Evolutionary conservation across 2,797 vertebrate genomes (phyloP).

Genomic region (Cetoscarus ocellatus): DNA sequence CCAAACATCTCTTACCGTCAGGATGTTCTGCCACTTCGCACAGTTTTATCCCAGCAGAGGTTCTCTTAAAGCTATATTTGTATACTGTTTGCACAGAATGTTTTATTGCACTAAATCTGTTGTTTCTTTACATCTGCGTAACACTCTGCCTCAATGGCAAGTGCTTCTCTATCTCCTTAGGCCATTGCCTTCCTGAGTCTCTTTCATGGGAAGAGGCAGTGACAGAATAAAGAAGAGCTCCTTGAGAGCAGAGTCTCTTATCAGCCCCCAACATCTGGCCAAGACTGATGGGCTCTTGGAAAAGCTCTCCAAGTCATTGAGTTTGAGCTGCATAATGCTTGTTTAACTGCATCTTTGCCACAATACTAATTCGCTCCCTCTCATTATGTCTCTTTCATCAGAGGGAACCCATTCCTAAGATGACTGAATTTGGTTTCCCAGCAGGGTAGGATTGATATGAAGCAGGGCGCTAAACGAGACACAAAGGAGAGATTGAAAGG

Average conservation of each 20-base stretch:
- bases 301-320: constrained; percentile 76
- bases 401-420: constrained; percentile 68
- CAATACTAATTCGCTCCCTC: constrained; percentile 73
- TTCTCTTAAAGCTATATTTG: constrained; percentile 42
- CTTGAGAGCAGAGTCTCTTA: constrained; percentile 74
- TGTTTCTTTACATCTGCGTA: constrained; percentile 62
- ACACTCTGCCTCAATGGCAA: constrained; percentile 55
- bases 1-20: constrained; percentile 33
- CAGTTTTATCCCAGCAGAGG: constrained; percentile 34
- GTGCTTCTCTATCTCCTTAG: constrained; percentile 61
- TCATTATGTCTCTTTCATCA: constrained; percentile 72
- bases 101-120: constrained; percentile 55
- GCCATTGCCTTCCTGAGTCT: constrained; percentile 62
- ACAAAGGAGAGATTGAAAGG: constrained; percentile 45
- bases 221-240: constrained; percentile 79
- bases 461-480: constrained; percentile 29
- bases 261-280: constrained; percentile 81
- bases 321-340: constrained; percentile 77
- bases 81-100: constrained; percentile 40
- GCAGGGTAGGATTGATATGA: constrained; percentile 60
- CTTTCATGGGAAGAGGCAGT: constrained; percentile 69
- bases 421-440: constrained; percentile 71
- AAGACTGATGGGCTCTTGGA: constrained; percentile 81
- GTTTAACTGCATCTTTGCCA: constrained; percentile 77
- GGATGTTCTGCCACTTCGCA: constrained; percentile 25